These are phyloP conservation scores for Euthynnus affinis DNA, from an alignment of 2,797 vertebrate species.

Conservation along the genomic window DNA sequence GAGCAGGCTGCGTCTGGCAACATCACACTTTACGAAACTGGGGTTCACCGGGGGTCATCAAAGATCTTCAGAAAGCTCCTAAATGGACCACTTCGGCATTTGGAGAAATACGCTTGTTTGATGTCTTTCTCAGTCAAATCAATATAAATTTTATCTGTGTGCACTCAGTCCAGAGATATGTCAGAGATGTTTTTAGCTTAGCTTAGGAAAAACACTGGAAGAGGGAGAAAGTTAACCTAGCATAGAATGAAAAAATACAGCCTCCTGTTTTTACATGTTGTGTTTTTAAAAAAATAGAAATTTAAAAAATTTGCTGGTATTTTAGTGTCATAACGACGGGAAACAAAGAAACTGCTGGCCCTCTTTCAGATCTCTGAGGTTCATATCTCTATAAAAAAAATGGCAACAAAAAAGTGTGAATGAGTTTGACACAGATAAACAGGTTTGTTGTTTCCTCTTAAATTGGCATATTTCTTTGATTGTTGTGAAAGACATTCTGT, in stretches of 20 bases:
- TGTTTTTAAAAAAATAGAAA: not conserved
- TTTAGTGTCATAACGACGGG: not conserved
- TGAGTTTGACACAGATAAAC: no score
- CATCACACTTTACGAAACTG: constrained; percentile 48
- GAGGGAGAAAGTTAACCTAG: not conserved
- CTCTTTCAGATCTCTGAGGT: not conserved
- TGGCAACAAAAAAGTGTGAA: no score
- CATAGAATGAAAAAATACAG: not conserved
- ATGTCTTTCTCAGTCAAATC: not conserved
- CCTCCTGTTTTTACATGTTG: not conserved
- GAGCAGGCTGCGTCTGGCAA: constrained; percentile 39
- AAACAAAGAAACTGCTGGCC: no score
- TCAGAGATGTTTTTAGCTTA: not conserved
- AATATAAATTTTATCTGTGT: constrained; percentile 5
- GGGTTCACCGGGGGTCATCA: constrained; percentile 55
- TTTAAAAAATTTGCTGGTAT: not conserved
- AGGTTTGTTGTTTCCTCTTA: no score
- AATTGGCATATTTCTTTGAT: no score
- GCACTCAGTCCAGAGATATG: not conserved
- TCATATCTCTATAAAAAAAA: no score
- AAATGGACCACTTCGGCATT: not conserved
- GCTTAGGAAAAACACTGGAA: not conserved
- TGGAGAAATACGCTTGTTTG: not conserved
- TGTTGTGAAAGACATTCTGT: no score
- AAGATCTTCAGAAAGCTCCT: constrained; percentile 12